These are phyloP conservation scores for Platorchestia sp. DNA, from an alignment of 1,140 invertebrate genomes.

Conservation along the genomic window DNA sequence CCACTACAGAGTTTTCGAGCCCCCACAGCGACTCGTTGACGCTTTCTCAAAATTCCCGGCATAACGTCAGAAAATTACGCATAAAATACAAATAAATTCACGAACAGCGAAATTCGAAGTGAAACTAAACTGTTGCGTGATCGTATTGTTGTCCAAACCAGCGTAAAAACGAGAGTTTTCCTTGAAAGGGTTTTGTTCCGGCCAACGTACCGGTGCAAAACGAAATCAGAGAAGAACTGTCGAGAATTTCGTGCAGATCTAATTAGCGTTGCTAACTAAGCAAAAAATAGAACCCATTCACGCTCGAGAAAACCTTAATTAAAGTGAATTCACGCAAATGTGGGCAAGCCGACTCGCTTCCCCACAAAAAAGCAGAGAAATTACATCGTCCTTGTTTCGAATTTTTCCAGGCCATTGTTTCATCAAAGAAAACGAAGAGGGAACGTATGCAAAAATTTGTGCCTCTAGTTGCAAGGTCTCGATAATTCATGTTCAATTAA, in stretches of 20 bases:
- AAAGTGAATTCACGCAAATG: conserved; percentile 51
- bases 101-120: background rate
- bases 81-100: background rate
- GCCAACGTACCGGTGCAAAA: background rate
- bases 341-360: conserved; percentile 6
- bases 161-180: background rate
- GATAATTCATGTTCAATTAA: background rate
- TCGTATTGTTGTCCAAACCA: background rate
- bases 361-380: background rate
- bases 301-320: conserved; percentile 44
- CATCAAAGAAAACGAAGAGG: conserved; percentile 26
- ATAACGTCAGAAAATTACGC: background rate
- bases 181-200: background rate
- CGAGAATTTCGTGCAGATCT: conserved; percentile 34
- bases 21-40: background rate
- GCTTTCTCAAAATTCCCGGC: background rate
- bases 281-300: conserved; percentile 50
- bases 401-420: background rate
- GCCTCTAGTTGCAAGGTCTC: background rate
- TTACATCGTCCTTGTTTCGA: conserved; percentile 44
- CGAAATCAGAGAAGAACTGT: conserved; percentile 49
- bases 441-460: background rate
- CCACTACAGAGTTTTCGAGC: no score
- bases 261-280: conserved; percentile 54
- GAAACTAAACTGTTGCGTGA: background rate